phyloP scores from a whole-genome alignment of 2,113 vertebrate species.

The Mustelus asterias region DNA sequence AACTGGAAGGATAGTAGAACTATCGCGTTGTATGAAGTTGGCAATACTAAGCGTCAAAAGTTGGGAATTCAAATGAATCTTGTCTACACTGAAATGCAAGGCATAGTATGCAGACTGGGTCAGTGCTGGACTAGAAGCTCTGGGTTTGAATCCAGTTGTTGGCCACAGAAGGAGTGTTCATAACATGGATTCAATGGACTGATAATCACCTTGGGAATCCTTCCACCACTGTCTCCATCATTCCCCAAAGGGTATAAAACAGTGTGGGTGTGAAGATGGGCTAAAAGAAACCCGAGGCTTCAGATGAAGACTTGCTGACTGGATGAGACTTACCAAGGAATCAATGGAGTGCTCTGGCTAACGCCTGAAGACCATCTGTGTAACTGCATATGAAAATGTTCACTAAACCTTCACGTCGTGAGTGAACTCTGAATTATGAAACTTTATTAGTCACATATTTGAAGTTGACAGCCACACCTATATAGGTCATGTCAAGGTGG shows the following conservation, averaged over 20 bases:
- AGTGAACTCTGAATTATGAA: background rate
- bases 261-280: no score
- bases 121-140: no score
- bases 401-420: background rate
- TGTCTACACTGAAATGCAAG: background rate
- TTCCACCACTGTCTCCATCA: no score
- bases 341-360: background rate
- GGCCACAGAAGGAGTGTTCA: no score
- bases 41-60: background rate
- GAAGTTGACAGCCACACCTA: background rate
- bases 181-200: no score
- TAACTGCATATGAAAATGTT: background rate
- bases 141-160: no score
- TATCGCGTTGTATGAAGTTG: background rate
- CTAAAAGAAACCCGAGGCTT: no score
- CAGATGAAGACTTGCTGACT: background rate
- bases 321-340: background rate
- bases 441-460: background rate
- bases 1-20: background rate
- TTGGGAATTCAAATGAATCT: background rate
- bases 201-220: no score
- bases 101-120: no score
- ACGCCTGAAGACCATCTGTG: background rate
- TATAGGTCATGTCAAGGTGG: background rate
- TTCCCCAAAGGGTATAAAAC: no score